Conservation (phyloP, 2,113 vertebrate genomes). For the Narcine bancroftii region DNA sequence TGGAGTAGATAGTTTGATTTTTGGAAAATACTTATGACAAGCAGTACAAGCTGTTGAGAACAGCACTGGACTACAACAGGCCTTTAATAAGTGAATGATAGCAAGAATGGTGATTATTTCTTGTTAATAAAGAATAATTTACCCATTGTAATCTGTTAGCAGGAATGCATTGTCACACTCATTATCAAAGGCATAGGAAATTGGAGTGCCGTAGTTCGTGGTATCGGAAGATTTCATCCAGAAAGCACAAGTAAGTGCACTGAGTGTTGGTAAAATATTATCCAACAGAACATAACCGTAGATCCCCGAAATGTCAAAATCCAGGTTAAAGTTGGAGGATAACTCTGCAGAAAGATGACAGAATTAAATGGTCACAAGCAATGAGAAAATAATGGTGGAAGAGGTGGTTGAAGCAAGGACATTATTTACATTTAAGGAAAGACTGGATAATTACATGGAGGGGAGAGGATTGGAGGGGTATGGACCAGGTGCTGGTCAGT, state of each 20-base stretch:
- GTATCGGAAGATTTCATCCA: constrained; percentile 92
- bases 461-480: too few species aligned
- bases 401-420: too few species aligned
- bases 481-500: too few species aligned
- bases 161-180: constrained; percentile 90
- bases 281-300: constrained; percentile 87
- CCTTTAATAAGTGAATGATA: background rate
- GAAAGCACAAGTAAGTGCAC: constrained; percentile 80
- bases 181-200: constrained; percentile 86
- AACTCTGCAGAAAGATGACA: constrained; percentile 66
- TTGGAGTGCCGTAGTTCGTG: constrained; percentile 84
- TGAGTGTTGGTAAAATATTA: constrained; percentile 73
- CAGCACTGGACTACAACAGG: background rate
- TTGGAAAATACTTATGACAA: background rate
- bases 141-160: constrained; percentile 97
- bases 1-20: background rate
- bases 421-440: too few species aligned
- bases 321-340: constrained; percentile 85
- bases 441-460: too few species aligned
- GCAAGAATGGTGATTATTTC: background rate
- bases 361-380: constrained; percentile 39
- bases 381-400: background rate
- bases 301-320: constrained; percentile 93
- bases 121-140: constrained; percentile 41
- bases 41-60: background rate